Evolutionary conservation across 2,113 vertebrate genomes (phyloP).

Genomic region (Dermatemys mawii): DNA sequence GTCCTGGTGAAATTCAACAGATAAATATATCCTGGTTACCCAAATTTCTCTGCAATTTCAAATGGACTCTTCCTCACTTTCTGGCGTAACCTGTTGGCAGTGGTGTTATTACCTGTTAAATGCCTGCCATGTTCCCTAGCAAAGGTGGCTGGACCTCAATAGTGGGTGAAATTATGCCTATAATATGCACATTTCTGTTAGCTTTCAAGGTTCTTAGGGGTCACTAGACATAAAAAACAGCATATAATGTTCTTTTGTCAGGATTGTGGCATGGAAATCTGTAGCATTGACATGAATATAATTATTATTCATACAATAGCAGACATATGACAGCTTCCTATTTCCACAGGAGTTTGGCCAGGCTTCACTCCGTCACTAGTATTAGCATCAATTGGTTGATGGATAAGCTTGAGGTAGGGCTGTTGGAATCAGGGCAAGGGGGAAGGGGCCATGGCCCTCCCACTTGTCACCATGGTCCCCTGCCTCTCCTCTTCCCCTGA

Average conservation of each 20-base stretch:
- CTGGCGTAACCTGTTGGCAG: neutral
- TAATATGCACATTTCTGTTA: neutral
- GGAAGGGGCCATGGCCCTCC: too few species aligned
- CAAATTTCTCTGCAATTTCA: neutral
- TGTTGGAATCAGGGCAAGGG: too few species aligned
- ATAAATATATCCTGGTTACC: neutral
- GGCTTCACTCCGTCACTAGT: neutral
- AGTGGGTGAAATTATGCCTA: neutral
- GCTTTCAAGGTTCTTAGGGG: neutral
- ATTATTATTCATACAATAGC: neutral
- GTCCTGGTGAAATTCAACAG: neutral
- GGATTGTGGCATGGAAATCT: neutral
- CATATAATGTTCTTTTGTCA: neutral
- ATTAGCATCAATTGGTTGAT: neutral
- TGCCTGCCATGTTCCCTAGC: neutral
- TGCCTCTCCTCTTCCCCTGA: too few species aligned
- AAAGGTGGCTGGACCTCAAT: neutral
- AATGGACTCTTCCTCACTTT: neutral
- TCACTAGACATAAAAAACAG: neutral
- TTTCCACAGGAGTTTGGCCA: neutral
- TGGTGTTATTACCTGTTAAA: neutral
- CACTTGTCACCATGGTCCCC: too few species aligned
- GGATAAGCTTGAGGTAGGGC: neutral
- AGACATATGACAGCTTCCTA: neutral
- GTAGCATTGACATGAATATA: neutral